Evolutionary conservation across 92 coral and sea anemone genomes (phyloP).

Genomic region (Muricea muricata): DNA sequence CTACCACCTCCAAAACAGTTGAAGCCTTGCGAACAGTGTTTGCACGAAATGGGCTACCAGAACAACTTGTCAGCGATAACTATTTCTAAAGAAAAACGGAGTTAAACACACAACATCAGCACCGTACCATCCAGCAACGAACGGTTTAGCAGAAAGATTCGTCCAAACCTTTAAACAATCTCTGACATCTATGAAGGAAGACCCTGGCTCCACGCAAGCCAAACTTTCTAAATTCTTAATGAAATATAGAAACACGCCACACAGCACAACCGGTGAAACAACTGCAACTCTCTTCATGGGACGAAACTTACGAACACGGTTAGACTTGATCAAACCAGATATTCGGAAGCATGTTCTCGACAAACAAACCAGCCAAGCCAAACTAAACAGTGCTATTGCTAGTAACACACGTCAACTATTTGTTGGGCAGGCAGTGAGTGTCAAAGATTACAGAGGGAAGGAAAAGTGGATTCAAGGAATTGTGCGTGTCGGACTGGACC

Average conservation of each 20-base stretch:
- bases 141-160: slow-evolving; percentile 46
- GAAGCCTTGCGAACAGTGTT: not conserved
- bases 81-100: slow-evolving; percentile 46
- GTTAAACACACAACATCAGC: slow-evolving; percentile 60
- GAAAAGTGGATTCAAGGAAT: too few relatives aligned
- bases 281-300: not conserved
- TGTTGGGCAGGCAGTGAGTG: too few relatives aligned
- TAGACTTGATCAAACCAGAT: not conserved
- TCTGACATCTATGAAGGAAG: too few relatives aligned
- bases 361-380: too few relatives aligned
- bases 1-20: not conserved
- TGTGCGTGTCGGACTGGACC: too few relatives aligned
- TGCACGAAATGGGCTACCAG: too few relatives aligned
- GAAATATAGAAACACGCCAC: not conserved
- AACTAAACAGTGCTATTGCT: too few relatives aligned
- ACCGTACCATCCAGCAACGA: slow-evolving; percentile 64
- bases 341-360: too few relatives aligned
- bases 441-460: too few relatives aligned
- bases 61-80: too few relatives aligned
- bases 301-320: not conserved
- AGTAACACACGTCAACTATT: too few relatives aligned
- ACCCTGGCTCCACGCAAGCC: not conserved
- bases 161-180: not conserved
- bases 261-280: not conserved
- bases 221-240: too few relatives aligned